phyloP scores from a whole-genome alignment of 2,113 vertebrate genomes.

The Bos indicus region DNA sequence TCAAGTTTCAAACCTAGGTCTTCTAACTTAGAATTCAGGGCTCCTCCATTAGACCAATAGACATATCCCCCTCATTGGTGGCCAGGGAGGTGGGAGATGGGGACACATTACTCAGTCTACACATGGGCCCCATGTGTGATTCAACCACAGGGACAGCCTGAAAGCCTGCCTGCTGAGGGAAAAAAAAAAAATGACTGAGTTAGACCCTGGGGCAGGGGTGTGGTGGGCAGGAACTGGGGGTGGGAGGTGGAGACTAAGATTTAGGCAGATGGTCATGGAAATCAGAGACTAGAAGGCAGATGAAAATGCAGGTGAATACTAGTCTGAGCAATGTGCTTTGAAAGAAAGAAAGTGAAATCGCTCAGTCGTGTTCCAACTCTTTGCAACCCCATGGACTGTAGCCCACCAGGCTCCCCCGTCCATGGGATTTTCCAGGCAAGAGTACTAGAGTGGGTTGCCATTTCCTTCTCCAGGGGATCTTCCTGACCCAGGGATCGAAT shows the following conservation, averaged over 20 bases:
- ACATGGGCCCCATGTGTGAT: accelerated
- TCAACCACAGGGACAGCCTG: background rate
- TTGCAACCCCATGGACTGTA: background rate
- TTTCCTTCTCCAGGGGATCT: background rate
- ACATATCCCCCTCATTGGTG: accelerated
- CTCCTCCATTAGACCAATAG: background rate
- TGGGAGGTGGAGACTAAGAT: background rate
- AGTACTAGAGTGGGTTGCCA: background rate
- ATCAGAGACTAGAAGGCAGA: background rate
- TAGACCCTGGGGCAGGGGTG: background rate
- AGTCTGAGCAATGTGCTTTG: background rate
- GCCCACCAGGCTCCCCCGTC: background rate
- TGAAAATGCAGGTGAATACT: background rate
- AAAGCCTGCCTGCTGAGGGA: background rate
- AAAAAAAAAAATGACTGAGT: background rate
- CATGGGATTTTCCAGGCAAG: background rate
- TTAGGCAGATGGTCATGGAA: background rate
- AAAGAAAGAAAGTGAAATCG: background rate
- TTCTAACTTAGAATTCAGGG: background rate
- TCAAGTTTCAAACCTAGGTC: too few species aligned
- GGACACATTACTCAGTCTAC: background rate
- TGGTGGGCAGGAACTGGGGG: background rate
- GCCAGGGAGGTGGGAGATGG: background rate
- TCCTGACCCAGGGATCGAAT: background rate
- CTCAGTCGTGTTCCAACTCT: background rate